These are phyloP conservation scores for Leptobrachium leishanense DNA, from an alignment of 2,113 vertebrate genomes.

Conservation along the genomic window DNA sequence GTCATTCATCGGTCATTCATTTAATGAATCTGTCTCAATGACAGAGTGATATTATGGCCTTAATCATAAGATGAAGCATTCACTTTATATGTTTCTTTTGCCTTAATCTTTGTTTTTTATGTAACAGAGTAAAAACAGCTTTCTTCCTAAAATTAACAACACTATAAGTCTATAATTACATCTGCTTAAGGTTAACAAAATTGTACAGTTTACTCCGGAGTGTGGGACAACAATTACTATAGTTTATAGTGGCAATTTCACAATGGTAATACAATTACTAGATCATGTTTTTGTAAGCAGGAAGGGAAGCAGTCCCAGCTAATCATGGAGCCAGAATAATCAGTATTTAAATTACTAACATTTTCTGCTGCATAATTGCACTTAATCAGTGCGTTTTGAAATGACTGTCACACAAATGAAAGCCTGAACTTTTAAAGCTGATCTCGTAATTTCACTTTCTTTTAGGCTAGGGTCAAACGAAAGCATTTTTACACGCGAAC, in stretches of 20 bases:
- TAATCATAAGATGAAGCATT: no score
- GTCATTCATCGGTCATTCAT: no score
- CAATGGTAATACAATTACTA: conserved; percentile 25
- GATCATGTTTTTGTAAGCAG: conserved; percentile 15
- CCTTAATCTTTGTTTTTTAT: no score
- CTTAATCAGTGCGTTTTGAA: neutral
- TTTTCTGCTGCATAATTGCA: neutral
- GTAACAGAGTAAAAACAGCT: no score
- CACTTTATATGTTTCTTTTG: no score
- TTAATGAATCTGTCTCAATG: no score
- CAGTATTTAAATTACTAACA: conserved; percentile 23
- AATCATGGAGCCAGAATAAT: conserved; percentile 9
- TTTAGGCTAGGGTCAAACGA: no score
- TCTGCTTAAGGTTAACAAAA: conserved; percentile 3
- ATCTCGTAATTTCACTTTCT: no score
- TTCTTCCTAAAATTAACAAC: no score
- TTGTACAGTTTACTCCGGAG: conserved; percentile 6
- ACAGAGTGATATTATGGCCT: no score
- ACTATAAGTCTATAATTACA: conserved; percentile 5
- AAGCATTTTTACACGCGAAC: no score
- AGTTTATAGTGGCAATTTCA: conserved; percentile 25
- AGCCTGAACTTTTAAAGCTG: no score
- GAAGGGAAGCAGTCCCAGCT: neutral
- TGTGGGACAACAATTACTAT: conserved; percentile 4
- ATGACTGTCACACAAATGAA: neutral